Evolutionary conservation across 2,797 vertebrate genomes (phyloP), one percentile per base, ranked within the genome.

Genomic region (Psittacula echo): DNA sequence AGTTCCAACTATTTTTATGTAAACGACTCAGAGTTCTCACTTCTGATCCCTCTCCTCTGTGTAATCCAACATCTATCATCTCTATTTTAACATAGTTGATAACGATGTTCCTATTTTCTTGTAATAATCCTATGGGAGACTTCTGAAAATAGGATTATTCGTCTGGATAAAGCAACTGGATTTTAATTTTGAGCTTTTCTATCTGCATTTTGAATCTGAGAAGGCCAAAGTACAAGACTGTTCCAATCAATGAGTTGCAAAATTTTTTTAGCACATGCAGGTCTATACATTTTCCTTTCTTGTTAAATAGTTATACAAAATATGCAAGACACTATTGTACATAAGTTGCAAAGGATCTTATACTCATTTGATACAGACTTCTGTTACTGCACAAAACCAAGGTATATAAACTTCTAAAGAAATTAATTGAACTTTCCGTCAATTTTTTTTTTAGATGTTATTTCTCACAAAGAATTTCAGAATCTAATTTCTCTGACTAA

Each of bases 51-150:
- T 81, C 17, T 81, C 44, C 8, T 44, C 56, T 74, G 11, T 66
- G 83, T 82, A 81, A 92, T 93, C 60, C 19, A 42, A 45, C 58
- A 75, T 45, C 42, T 87, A n/a, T 71, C 18, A 58, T 42, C 29
- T 81, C 10, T 18, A 62, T 79, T 94, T 84, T 84, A 90, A 53
- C 19, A 60, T 11, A 6, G 19, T 10, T 73, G 10, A 47, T 81
- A 84, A 87, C n/a, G 8, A 75, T 68, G 54, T 81, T 81, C 73
- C 6, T 82, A 37, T 90, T 94, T 95, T 89, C 50, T 87, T 84
- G 21, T 42, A 78, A 73, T 75, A 86, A 62, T 65, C 16, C 50
- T 68, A 44, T 26, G 15, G 18, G 21, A 3, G 2, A 77, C 42
- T 61, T 45, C 29, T 86, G 71, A 87, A 90, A 86, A 62, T 53